A percentile compares a stretch with the other conserved stretches of the same genome.
These are phyloP conservation scores for Tretioscincus oriximinensis DNA, from an alignment of 2,113 vertebrate species.

Conservation along the genomic window DNA sequence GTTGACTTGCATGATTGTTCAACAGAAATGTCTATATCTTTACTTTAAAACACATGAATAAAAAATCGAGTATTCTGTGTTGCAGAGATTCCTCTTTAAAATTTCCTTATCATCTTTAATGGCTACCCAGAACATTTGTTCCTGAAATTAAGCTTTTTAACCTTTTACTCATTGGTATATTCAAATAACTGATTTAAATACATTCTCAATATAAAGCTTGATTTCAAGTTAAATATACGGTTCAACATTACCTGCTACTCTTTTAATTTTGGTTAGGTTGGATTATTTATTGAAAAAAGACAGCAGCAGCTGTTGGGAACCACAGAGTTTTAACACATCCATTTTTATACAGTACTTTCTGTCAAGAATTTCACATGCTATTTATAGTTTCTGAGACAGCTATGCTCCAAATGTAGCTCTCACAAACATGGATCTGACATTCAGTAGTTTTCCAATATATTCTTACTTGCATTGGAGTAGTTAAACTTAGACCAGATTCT, in stretches of 20 bases:
- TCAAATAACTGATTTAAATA: too few species aligned
- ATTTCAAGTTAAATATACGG: too few species aligned
- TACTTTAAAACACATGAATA: background rate
- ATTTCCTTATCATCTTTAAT: too few species aligned
- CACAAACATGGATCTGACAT: background rate
- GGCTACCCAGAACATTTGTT: too few species aligned
- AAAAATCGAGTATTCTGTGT: too few species aligned
- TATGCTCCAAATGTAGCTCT: background rate
- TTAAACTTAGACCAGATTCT: background rate
- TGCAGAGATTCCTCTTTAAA: too few species aligned
- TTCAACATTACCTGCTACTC: too few species aligned
- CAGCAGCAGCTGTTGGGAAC: conserved; percentile 37
- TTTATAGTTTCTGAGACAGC: conserved; percentile 7
- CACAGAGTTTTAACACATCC: fast-evolving
- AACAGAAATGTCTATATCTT: background rate
- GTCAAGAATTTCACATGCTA: conserved; percentile 2
- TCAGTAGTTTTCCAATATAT: background rate
- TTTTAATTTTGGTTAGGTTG: background rate
- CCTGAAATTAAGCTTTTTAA: too few species aligned
- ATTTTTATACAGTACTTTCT: background rate
- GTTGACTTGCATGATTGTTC: background rate
- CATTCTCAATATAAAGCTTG: too few species aligned
- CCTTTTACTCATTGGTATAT: too few species aligned
- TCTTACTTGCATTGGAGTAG: fast-evolving
- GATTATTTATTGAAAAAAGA: background rate